Evolutionary conservation across 1,140 invertebrate species (phyloP).

Genomic region (Penaeus japonicus): DNA sequence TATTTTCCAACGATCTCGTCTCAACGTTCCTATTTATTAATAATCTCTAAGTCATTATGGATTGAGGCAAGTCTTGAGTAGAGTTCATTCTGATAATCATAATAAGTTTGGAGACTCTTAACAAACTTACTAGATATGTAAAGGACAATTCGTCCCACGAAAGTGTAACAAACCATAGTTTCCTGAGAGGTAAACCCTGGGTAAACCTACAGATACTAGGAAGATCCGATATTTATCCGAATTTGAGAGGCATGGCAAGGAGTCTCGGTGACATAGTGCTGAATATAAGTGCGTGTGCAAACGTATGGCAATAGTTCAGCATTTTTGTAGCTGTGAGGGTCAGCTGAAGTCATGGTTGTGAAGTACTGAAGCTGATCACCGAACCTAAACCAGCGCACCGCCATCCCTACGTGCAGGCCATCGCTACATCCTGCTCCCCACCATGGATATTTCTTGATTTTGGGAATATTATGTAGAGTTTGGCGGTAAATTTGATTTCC

Average conservation of each 20-base stretch:
- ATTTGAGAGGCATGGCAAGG: too few species aligned
- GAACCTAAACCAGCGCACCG: neutral
- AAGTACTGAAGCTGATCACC: constrained; percentile 38
- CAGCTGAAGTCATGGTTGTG: constrained; percentile 15
- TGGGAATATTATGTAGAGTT: too few species aligned
- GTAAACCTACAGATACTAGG: too few species aligned
- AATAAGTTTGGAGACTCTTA: constrained; percentile 20
- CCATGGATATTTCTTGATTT: constrained; percentile 19
- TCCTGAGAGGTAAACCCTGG: too few species aligned
- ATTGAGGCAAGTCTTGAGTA: constrained; percentile 33
- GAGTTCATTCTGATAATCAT: constrained; percentile 27
- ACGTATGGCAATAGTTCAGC: neutral
- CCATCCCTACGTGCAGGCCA: constrained; percentile 8
- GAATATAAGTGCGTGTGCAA: neutral
- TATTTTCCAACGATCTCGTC: constrained; percentile 44
- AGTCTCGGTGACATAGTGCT: too few species aligned
- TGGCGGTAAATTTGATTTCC: neutral
- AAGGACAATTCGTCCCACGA: too few species aligned
- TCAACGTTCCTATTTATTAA: constrained; percentile 49
- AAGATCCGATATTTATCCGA: too few species aligned
- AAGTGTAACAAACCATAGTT: too few species aligned
- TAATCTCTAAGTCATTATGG: constrained; percentile 48
- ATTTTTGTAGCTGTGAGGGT: neutral
- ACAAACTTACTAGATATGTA: neutral
- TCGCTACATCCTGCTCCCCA: constrained; percentile 18